Conservation (phyloP, 2,888 invertebrate species). For the Balanococcus diminutus region DNA sequence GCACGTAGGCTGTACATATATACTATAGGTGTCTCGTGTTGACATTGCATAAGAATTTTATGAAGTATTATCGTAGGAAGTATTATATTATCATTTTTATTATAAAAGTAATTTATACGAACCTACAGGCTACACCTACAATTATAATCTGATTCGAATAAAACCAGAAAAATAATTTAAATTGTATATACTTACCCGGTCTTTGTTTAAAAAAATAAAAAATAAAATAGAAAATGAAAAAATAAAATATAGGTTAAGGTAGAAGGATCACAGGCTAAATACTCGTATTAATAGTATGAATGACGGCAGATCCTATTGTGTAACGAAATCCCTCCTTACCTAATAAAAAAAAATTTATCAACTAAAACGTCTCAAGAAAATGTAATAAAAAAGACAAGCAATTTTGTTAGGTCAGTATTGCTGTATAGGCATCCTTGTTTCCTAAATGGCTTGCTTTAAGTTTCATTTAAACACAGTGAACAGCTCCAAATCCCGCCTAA, state of each 20-base stretch:
- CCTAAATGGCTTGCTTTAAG: constrained; percentile 11
- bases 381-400: constrained; percentile 1
- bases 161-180: background rate
- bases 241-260: background rate
- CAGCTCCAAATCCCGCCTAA: constrained; percentile 15
- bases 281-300: background rate
- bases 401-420: background rate
- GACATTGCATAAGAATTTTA: background rate
- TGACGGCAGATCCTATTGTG: background rate
- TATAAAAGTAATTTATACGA: background rate
- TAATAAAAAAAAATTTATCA: background rate
- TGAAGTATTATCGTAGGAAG: background rate
- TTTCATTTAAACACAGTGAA: constrained; percentile 30
- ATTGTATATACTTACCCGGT: background rate
- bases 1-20: too few species aligned
- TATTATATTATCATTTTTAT: background rate
- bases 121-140: background rate
- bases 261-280: background rate
- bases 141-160: background rate
- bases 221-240: background rate
- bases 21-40: background rate
- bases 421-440: constrained; percentile 1
- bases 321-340: background rate
- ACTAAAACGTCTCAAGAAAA: background rate
- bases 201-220: background rate